Percentiles rank a stretch among this genome's conserved stretches.
phyloP scores from a whole-genome alignment of 2,113 vertebrate species.

The Parus major region DNA sequence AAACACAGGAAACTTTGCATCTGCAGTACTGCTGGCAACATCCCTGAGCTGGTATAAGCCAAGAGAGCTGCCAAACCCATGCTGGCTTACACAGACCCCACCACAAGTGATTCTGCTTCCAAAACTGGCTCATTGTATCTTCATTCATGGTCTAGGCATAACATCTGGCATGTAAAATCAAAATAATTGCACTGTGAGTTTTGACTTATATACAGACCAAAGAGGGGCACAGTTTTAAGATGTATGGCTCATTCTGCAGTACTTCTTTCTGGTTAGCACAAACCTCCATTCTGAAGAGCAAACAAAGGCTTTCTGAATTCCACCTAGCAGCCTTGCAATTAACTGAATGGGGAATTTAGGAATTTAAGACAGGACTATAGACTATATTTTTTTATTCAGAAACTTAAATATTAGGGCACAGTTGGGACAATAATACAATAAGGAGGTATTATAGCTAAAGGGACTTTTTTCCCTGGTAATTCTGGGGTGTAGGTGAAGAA shows the following conservation, averaged over 20 bases:
- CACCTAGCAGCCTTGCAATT: neutral
- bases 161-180: neutral
- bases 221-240: neutral
- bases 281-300: neutral
- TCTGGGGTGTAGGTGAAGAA: neutral
- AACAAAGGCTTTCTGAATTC: neutral
- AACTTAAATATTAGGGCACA: neutral
- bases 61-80: neutral
- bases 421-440: neutral
- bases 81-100: neutral
- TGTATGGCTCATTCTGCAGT: fast-evolving
- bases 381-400: neutral
- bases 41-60: neutral
- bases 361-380: neutral
- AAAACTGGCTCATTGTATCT: neutral
- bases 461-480: neutral
- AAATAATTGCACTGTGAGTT: neutral
- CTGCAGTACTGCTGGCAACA: neutral
- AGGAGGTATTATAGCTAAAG: neutral
- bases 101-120: neutral
- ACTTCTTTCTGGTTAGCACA: neutral
- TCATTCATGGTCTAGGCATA: neutral
- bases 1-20: neutral
- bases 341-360: neutral
- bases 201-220: neutral